Evolutionary conservation across 1,140 invertebrate species (phyloP), one percentile per base, ranked within the genome.

Genomic region (Drosophila asahinai): DNA sequence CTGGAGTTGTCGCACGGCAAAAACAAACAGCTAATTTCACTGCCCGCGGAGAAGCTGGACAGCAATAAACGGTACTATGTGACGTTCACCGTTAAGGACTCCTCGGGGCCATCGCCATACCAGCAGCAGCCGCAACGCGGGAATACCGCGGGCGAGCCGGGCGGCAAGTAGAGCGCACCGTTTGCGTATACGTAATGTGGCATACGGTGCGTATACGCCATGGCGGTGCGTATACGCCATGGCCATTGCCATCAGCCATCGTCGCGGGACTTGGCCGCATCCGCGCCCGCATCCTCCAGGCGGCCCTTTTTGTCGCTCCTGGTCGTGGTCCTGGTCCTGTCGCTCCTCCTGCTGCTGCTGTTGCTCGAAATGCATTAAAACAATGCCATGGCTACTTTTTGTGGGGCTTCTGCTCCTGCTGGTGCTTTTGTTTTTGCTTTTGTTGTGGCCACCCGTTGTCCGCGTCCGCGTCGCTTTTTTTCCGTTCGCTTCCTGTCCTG

Each of bases 61-160:
- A 96, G 96, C 86, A 97, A 97, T 86, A 98, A 97, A 93, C 95
- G 97, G 84, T 98, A 98, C 93, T 97, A 97, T 91, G 97, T 98
- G 54, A 97, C 97, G 19, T 97, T 98, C 84, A 97, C 97, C 14
- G 97, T 98, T 15, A 97, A 96, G 92, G 96, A 96, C 38, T 91
- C 92, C 33, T 78, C 82, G 42, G 84, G 84, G 61, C 54, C 62
- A 63, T 60, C 55, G 68, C 77, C 77, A 52, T 68, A 83, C 63
- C 79, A 72, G 25, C 67, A 80, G 5, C 71, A 66, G 2, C 68
- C 65, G 61, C 68, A 67, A 25, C 45, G 70, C 52, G 57, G 52
- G 14, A 79, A 48, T 59, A 45, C 77, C 57, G 72, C 48, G 55
- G 62, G 79, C 51, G 78, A 81, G 22, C 64, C 70, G 42, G 71